Evolutionary conservation across 1,140 invertebrate species (phyloP).

Genomic region (Tyrophagus putrescentiae): DNA sequence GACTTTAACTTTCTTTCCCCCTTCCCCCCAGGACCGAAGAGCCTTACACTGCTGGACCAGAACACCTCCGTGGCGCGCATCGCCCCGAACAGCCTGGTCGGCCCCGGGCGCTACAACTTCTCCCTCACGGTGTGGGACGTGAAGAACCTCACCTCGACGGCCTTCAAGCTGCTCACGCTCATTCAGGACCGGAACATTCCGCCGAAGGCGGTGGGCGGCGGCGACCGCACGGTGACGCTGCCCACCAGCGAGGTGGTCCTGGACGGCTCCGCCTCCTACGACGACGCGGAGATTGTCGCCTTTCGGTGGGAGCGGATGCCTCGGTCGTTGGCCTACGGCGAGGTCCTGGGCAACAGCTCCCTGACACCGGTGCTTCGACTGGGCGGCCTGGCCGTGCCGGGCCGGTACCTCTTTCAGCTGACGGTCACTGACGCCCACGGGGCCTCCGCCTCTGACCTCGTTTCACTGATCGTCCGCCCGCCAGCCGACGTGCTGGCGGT

Average conservation of each 20-base stretch:
- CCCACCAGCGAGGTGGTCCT: slow-evolving; percentile 58
- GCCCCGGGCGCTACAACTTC: slow-evolving; percentile 66
- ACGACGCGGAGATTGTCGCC: slow-evolving; percentile 68
- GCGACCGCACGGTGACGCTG: slow-evolving; percentile 56
- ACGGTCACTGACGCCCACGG: slow-evolving; percentile 80
- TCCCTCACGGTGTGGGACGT: slow-evolving; percentile 67
- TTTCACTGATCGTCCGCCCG: slow-evolving; percentile 67
- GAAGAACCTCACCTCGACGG: slow-evolving; percentile 53
- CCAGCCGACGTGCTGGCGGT: slow-evolving; percentile 50
- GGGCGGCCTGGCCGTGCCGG: slow-evolving; percentile 63
- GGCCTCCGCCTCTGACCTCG: slow-evolving; percentile 55
- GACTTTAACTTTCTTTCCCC: slow-evolving; percentile 13
- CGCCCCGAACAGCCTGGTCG: slow-evolving; percentile 59
- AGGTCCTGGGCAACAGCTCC: slow-evolving; percentile 55
- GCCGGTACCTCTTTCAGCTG: slow-evolving; percentile 70
- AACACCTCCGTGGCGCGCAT: slow-evolving; percentile 43
- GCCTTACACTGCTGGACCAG: slow-evolving; percentile 38
- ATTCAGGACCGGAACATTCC: slow-evolving; percentile 77
- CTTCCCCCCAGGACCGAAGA: slow-evolving; percentile 43
- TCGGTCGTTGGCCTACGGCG: slow-evolving; percentile 63
- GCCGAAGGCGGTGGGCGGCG: slow-evolving; percentile 71
- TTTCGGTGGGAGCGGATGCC: slow-evolving; percentile 70
- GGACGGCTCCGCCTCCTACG: slow-evolving; percentile 67
- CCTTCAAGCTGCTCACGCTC: slow-evolving; percentile 54
- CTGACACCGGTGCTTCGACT: slow-evolving; percentile 54